Conservation (phyloP, 2,888 invertebrate genomes). For the Agriopis marginaria region DNA sequence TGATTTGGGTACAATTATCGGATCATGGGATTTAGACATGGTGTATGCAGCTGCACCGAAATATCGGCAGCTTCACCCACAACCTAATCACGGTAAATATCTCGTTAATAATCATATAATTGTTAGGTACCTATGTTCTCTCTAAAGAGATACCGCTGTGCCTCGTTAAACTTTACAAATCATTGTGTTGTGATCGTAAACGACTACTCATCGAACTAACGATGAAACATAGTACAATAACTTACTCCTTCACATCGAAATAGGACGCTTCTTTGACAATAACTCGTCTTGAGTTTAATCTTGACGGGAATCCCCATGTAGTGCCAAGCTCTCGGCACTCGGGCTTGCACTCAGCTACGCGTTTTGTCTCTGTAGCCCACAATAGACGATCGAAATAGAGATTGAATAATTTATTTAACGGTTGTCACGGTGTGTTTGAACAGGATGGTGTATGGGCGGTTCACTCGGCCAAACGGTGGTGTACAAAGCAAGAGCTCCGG, state of each 20-base stretch:
- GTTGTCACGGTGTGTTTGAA: constrained; percentile 56
- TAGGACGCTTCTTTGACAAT: constrained; percentile 46
- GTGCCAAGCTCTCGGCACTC: constrained; percentile 7
- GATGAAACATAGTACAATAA: constrained; percentile 67
- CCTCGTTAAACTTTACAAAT: constrained; percentile 35
- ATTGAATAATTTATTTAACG: constrained; percentile 58
- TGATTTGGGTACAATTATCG: no score
- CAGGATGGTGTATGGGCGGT: constrained; percentile 50
- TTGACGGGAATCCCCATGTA: constrained; percentile 10
- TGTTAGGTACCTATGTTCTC: no score
- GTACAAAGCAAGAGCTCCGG: constrained; percentile 73
- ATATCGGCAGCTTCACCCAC: no score
- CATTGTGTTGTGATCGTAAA: constrained; percentile 44
- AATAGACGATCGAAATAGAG: constrained; percentile 50
- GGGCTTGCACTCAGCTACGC: constrained; percentile 20
- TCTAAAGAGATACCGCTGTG: constrained; percentile 12
- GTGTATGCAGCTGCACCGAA: no score
- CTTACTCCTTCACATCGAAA: constrained; percentile 52
- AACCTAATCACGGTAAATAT: no score
- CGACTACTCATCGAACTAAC: constrained; percentile 61
- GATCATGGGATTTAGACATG: no score
- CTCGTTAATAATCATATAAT: no score
- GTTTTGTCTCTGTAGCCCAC: constrained; percentile 37
- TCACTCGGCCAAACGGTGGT: constrained; percentile 70
- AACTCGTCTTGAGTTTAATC: constrained; percentile 46